phyloP scores from a whole-genome alignment of 2,797 vertebrate genomes.

The Enteromius mattozi region DNA sequence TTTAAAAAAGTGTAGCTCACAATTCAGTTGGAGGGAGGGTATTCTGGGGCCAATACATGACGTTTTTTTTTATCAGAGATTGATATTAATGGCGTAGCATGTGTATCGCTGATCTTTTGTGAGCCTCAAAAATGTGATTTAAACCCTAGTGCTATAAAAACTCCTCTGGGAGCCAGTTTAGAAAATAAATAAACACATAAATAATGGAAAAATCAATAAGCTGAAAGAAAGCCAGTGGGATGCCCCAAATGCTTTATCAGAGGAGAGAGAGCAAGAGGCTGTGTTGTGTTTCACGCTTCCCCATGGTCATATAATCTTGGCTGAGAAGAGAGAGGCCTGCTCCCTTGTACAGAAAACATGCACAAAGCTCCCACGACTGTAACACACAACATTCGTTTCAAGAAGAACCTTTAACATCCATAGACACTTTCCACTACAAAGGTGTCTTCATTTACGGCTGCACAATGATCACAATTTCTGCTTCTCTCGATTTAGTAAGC shows the following conservation, averaged over 20 bases:
- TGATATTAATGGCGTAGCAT: conserved; percentile 13
- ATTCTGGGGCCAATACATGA: background rate
- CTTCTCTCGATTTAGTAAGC: too few relatives aligned
- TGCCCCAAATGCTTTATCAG: conserved; percentile 25
- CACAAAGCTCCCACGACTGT: conserved; percentile 29
- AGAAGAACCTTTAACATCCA: background rate
- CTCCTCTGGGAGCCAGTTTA: conserved; percentile 70
- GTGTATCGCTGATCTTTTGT: background rate
- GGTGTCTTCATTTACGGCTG: background rate
- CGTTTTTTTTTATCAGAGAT: background rate
- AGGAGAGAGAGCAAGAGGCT: conserved; percentile 49
- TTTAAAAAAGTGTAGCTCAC: background rate
- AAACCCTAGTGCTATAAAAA: conserved; percentile 60
- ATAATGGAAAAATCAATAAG: conserved; percentile 73
- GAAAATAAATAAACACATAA: conserved; percentile 74
- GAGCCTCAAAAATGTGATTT: conserved; percentile 9
- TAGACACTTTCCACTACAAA: background rate
- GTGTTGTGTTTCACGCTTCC: conserved; percentile 69
- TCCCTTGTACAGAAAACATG: conserved; percentile 64
- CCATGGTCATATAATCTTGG: conserved; percentile 65
- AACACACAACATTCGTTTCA: conserved; percentile 31
- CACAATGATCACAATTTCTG: too few relatives aligned
- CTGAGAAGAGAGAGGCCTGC: conserved; percentile 61
- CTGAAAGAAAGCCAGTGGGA: conserved; percentile 52
- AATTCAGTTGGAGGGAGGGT: background rate